Conservation (phyloP, 2,888 invertebrate genomes). For the Chouioia cunea region DNA sequence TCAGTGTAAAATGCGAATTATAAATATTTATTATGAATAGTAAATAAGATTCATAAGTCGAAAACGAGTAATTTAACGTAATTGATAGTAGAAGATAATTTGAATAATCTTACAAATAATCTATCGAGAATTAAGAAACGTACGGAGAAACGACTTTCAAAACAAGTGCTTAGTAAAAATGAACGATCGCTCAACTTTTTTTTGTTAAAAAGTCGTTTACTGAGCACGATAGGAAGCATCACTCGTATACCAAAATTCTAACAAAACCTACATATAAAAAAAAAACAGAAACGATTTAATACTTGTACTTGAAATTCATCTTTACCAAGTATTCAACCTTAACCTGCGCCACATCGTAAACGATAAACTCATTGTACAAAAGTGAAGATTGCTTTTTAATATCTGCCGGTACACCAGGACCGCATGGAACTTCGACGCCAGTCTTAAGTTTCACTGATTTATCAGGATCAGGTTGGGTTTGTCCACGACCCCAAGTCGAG, state of each 20-base stretch:
- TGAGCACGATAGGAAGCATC: not conserved
- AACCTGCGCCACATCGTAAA: conserved; percentile 96
- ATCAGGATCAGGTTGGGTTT: conserved; percentile 85
- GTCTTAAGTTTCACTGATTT: conserved; percentile 72
- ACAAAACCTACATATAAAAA: not conserved
- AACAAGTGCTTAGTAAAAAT: not conserved
- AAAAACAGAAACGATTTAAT: conserved; percentile 57
- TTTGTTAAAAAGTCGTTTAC: conserved; percentile 11
- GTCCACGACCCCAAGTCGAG: conserved; percentile 89
- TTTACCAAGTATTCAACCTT: conserved; percentile 90
- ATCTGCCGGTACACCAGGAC: conserved; percentile 72
- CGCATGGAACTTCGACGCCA: conserved; percentile 85
- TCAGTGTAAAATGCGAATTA: too few relatives aligned
- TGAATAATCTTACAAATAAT: not conserved
- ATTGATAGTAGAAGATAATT: not conserved
- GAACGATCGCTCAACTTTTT: not conserved
- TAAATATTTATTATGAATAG: too few relatives aligned
- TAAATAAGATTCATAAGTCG: too few relatives aligned
- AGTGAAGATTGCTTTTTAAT: conserved; percentile 71
- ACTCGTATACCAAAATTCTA: not conserved
- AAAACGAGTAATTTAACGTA: conserved; percentile 15
- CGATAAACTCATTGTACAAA: conserved; percentile 95
- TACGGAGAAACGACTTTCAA: too few relatives aligned
- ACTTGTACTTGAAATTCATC: conserved; percentile 87
- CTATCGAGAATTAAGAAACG: not conserved